These are phyloP conservation scores for Penelope pileata DNA, from an alignment of 2,113 vertebrate genomes.

Conservation along the genomic window DNA sequence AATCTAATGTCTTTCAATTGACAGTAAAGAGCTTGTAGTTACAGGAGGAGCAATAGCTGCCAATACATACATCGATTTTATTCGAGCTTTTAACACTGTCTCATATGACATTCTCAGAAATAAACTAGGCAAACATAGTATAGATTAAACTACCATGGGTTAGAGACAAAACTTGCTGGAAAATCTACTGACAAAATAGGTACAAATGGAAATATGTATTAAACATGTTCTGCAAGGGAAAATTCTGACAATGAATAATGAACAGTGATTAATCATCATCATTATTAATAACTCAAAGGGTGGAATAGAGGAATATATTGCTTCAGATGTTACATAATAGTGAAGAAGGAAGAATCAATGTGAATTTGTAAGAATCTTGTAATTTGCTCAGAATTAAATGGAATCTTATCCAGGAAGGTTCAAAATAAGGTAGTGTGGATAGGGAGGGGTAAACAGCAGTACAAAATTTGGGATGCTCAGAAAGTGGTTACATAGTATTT, in stretches of 20 bases:
- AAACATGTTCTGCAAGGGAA: neutral
- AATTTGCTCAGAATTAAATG: neutral
- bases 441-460: too few relatives aligned
- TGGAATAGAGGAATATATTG: neutral
- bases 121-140: neutral
- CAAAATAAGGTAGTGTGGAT: accelerated
- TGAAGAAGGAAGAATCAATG: neutral
- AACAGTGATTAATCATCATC: neutral
- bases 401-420: neutral
- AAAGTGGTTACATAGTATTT: accelerated
- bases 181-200: neutral
- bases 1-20: neutral
- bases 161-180: constrained; percentile 1
- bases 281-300: neutral
- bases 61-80: constrained; percentile 24
- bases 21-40: constrained; percentile 30
- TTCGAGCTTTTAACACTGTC: constrained; percentile 62
- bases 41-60: constrained; percentile 27
- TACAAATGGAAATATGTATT: neutral
- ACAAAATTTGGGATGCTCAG: accelerated
- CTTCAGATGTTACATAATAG: accelerated
- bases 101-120: constrained; percentile 50
- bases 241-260: neutral
- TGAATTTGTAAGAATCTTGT: neutral
- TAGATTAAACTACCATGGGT: neutral